A percentile compares a stretch with the other conserved stretches of the same genome.
These are phyloP conservation scores for Plebejus melissa DNA, from an alignment of 2,888 invertebrate genomes.

Conservation along the genomic window DNA sequence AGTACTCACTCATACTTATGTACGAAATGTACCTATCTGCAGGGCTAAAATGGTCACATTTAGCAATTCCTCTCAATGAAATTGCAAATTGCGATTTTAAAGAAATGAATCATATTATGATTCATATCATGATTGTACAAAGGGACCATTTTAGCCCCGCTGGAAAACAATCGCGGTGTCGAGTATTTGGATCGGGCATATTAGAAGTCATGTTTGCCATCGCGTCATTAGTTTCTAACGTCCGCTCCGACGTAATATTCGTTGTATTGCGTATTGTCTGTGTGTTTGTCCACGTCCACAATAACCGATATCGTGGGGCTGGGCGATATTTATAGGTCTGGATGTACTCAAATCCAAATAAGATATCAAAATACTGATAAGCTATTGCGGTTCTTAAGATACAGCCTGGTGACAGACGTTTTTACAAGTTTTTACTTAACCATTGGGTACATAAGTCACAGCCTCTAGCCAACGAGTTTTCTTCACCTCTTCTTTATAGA, in stretches of 20 bases:
- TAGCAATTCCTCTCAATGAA: no score
- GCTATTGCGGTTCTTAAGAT: no score
- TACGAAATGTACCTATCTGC: not conserved
- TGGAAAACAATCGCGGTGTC: not conserved
- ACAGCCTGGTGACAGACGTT: no score
- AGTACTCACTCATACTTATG: not conserved
- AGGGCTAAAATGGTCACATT: no score
- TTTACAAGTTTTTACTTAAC: no score
- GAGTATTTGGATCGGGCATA: not conserved
- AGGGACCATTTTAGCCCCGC: no score
- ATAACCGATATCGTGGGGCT: not conserved
- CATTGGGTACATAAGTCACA: no score
- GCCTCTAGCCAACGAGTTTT: no score
- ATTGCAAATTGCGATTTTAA: no score
- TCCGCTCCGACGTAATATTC: not conserved
- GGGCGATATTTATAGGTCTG: not conserved
- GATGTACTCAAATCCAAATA: not conserved
- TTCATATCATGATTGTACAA: no score
- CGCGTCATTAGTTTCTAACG: conserved; percentile 3
- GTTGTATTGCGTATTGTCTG: conserved; percentile 8
- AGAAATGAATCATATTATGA: no score
- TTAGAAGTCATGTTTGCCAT: not conserved
- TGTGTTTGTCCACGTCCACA: not conserved
- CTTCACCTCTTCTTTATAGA: no score
- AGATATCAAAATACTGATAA: not conserved